Percentiles rank a stretch among this genome's conserved stretches.
Evolutionary conservation across 2,113 vertebrate species (phyloP).

Genomic region (Leucosticte australis): DNA sequence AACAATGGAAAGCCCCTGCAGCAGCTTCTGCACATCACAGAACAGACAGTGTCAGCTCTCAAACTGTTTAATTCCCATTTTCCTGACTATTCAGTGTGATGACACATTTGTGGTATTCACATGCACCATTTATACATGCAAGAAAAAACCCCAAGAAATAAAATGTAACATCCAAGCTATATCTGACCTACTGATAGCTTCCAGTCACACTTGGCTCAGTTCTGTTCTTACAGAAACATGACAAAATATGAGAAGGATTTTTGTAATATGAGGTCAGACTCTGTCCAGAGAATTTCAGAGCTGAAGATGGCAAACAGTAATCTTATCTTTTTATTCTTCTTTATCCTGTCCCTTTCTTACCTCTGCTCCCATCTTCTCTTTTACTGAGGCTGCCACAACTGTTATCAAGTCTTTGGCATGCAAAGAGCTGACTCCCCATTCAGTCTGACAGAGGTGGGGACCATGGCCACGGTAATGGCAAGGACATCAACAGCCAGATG

Average conservation of each 20-base stretch:
- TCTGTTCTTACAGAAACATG: background rate
- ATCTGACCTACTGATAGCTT: background rate
- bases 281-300: background rate
- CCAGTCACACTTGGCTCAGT: background rate
- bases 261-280: background rate
- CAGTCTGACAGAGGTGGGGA: background rate
- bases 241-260: background rate
- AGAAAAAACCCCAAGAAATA: background rate
- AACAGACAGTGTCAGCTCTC: background rate
- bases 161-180: background rate
- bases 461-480: background rate
- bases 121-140: background rate
- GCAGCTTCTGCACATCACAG: background rate
- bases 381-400: background rate
- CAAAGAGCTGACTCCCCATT: accelerated
- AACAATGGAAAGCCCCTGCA: background rate
- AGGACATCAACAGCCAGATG: background rate
- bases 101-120: background rate
- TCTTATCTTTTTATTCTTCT: background rate
- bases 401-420: background rate
- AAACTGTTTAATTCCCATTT: background rate
- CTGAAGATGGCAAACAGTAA: background rate
- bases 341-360: background rate
- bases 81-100: background rate
- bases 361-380: background rate